Percentiles rank a stretch among this genome's conserved stretches.
Conservation (phyloP, 2,888 invertebrate genomes). For the Tetragonula carbonaria region DNA sequence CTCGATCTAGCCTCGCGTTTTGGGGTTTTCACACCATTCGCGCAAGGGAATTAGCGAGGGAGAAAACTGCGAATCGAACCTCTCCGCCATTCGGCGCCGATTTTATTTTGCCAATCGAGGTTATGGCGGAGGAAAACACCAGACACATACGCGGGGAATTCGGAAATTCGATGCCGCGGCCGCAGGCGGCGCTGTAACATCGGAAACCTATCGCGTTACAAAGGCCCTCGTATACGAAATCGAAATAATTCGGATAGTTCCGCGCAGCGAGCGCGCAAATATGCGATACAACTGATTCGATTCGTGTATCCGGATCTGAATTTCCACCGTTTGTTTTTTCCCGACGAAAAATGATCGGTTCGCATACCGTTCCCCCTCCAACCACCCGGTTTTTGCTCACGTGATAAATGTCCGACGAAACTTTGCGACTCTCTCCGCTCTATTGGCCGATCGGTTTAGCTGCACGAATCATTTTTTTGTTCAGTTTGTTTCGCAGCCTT, state of each 20-base stretch:
- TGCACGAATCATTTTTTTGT: not conserved
- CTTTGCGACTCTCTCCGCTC: not conserved
- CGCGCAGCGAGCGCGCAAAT: slow-evolving; percentile 52
- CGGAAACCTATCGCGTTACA: slow-evolving; percentile 70
- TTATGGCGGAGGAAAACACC: slow-evolving; percentile 27
- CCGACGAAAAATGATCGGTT: slow-evolving; percentile 1
- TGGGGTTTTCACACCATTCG: not conserved
- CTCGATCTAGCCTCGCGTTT: not conserved
- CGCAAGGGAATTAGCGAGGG: not conserved
- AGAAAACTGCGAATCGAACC: not conserved
- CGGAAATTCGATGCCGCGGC: slow-evolving; percentile 66
- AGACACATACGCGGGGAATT: slow-evolving; percentile 51
- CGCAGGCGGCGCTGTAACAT: slow-evolving; percentile 61
- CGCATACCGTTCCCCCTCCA: not conserved
- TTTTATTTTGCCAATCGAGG: slow-evolving; percentile 36
- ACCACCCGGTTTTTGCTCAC: not conserved
- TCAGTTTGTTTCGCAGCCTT: not conserved
- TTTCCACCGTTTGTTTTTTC: slow-evolving; percentile 18
- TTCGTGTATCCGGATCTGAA: not conserved
- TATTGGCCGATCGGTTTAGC: not conserved
- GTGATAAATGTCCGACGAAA: not conserved
- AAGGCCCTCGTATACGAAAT: slow-evolving; percentile 61
- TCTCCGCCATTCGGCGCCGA: not conserved
- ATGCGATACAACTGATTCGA: slow-evolving; percentile 50
- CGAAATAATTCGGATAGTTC: slow-evolving; percentile 71